A percentile compares a stretch with the other conserved stretches of the same genome.
Conservation (phyloP, 2,888 invertebrate genomes). For the Acleris emargana region DNA sequence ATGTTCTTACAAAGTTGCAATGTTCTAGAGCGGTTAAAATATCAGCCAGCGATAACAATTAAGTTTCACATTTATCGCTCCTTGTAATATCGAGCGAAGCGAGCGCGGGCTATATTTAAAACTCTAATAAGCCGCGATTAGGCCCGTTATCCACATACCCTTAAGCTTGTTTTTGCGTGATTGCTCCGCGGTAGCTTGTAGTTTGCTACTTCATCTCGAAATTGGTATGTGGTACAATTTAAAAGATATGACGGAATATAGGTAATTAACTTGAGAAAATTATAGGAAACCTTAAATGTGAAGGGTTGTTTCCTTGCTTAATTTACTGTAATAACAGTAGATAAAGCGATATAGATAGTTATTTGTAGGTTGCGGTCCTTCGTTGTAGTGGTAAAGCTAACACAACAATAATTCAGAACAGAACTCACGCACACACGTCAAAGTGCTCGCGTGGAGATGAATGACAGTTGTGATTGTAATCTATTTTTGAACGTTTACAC, state of each 20-base stretch:
- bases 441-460: no score
- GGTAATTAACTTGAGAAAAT: neutral
- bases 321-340: no score
- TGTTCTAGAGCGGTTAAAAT: neutral
- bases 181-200: slow-evolving; percentile 44
- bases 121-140: slow-evolving; percentile 45
- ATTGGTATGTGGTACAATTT: slow-evolving; percentile 11
- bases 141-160: slow-evolving; percentile 49
- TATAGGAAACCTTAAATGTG: neutral
- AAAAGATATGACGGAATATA: neutral
- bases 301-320: no score
- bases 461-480: no score
- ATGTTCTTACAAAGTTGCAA: neutral
- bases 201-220: slow-evolving; percentile 24
- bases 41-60: slow-evolving; percentile 24
- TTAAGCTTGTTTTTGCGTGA: slow-evolving; percentile 49
- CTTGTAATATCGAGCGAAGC: slow-evolving; percentile 24
- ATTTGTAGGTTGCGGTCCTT: no score
- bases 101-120: slow-evolving; percentile 29
- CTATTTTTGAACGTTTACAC: no score
- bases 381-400: no score
- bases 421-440: no score
- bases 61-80: slow-evolving; percentile 32
- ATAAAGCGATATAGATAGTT: no score
- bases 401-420: no score